A percentile compares a stretch with the other conserved stretches of the same genome.
phyloP scores from a whole-genome alignment of 2,888 invertebrate genomes.

The Lydus trimaculatus region DNA sequence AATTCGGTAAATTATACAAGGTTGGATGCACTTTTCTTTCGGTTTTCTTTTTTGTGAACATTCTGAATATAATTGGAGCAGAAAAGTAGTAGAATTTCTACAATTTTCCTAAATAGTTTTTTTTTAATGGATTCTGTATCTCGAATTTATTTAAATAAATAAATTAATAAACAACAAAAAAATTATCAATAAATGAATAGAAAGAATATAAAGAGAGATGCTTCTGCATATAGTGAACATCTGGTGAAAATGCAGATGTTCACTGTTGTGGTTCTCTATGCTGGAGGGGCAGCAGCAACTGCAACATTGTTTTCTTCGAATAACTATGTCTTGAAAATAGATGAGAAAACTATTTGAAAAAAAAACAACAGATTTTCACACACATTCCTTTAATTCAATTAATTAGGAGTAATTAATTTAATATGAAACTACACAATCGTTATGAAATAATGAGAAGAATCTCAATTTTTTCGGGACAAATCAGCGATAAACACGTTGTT shows the following conservation, averaged over 20 bases:
- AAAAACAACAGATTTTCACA: background rate
- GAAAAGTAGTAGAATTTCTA: background rate
- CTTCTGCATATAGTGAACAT: background rate
- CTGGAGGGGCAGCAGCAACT: background rate
- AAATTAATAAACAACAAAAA: too few species aligned
- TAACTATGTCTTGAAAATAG: background rate
- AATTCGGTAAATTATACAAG: background rate
- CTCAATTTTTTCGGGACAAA: background rate
- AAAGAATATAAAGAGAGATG: background rate
- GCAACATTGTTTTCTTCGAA: background rate
- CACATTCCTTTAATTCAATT: background rate
- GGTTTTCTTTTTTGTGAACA: background rate
- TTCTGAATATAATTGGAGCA: background rate
- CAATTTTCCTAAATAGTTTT: background rate
- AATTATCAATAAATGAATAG: too few species aligned
- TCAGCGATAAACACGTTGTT: background rate
- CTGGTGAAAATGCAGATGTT: conserved; percentile 9
- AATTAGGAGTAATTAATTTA: background rate
- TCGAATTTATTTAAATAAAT: background rate
- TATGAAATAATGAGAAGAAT: background rate
- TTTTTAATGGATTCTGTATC: background rate
- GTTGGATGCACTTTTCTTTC: background rate
- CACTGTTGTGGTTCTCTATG: background rate
- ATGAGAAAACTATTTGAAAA: background rate
- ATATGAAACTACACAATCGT: background rate